phyloP scores from a whole-genome alignment of 2,797 vertebrate genomes.

The Muscicapa comitata region DNA sequence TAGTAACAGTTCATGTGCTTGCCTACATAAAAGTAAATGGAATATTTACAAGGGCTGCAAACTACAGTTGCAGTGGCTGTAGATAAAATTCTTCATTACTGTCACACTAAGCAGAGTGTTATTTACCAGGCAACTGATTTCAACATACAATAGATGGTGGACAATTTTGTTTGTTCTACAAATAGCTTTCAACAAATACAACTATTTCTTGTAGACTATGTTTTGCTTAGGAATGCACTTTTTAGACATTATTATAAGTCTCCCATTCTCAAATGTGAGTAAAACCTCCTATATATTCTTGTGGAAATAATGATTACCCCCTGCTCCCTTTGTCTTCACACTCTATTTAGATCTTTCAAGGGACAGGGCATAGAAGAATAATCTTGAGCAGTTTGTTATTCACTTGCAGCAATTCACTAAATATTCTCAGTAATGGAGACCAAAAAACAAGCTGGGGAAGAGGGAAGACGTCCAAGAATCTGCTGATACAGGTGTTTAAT shows the following conservation, averaged over 20 bases:
- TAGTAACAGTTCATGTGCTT: neutral
- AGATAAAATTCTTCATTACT: conserved; percentile 47
- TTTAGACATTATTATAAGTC: neutral
- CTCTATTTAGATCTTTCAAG: neutral
- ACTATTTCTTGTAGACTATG: neutral
- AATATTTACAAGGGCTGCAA: conserved; percentile 35
- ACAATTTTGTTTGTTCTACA: neutral
- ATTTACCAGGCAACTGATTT: conserved; percentile 55
- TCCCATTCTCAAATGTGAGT: neutral
- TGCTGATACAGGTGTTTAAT: conserved; percentile 4
- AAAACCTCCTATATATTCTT: neutral
- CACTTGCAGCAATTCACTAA: neutral
- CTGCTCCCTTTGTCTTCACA: neutral
- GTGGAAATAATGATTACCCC: neutral
- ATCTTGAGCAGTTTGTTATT: conserved; percentile 35
- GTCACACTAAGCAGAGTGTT: conserved; percentile 24
- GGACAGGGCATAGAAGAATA: neutral
- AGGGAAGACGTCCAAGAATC: neutral
- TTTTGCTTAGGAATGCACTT: conserved; percentile 33
- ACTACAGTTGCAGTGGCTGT: neutral
- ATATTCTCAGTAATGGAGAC: conserved; percentile 24
- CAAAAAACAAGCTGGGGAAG: neutral
- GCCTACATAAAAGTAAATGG: neutral
- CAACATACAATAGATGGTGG: neutral
- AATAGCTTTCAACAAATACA: conserved; percentile 37